Evolutionary conservation across 1,140 invertebrate genomes (phyloP), one percentile per base, ranked within the genome.

Genomic region (Archegozetes longisetosus): DNA sequence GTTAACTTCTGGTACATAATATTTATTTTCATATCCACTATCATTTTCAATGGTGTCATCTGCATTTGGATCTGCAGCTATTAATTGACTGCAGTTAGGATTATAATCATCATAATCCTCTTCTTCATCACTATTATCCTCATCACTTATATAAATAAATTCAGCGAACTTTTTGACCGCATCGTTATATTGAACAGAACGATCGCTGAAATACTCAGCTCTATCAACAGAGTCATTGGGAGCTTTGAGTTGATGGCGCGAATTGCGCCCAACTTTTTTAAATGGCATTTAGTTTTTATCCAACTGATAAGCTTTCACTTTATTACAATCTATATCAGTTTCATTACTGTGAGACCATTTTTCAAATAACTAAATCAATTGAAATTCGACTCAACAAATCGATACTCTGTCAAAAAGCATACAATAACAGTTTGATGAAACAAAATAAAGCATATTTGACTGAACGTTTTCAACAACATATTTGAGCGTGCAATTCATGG

Each of bases 101-200:
- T 22, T 51, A 24, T 51, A 9, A 51, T 12, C 20, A 22, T 12
- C 20, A 51, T 12, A 20, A 51, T 51, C 24, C 4, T 51, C 20
- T 22, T 51, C 49, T 22, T 20, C 49, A 51, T 24, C 49, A 51
- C 9, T n/a, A 9, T 20, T n/a, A 51, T 20, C 49, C 4, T 51
- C 49, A 51, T 51, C 49, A 51, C 24, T 24, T 6, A 51, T 20
- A 51, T 22, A 51, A 9, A 51, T 24, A 20, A 51, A 22, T 51
- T 51, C 49, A 51, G 49, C n/a, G 20, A 51, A 51, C 20, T 51
- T 40, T 40, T 40, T n/a, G n/a, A n/a, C n/a, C n/a, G n/a, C n/a
- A n/a, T n/a, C 32, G 17, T 17, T 40, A 17, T 40, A 9, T 40
- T 40, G 6, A 40, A 40, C 32, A 17, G 6, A 6, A 40, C 32